Evolutionary conservation across 2,113 vertebrate species (phyloP), one percentile per base, ranked within the genome.

Genomic region (Microcebus lehilahytsara): DNA sequence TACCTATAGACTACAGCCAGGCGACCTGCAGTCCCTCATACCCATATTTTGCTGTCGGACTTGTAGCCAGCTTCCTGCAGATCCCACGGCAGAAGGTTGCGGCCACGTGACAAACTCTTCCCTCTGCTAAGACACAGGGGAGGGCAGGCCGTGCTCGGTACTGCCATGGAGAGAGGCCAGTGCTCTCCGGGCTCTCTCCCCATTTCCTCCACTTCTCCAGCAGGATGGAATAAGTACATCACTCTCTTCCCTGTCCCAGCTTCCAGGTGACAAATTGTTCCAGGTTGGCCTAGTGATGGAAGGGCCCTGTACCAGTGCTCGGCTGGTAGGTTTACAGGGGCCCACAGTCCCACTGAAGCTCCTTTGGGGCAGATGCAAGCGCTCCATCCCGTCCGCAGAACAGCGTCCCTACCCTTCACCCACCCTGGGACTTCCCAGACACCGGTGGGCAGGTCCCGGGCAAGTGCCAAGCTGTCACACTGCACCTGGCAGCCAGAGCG

Each of bases 361-460:
- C 22, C 27, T 84, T 10, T 10, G 0, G 10, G 56, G 3, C 20
- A 79, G 42, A 77, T 66, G 8, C 2, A 8, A 77, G 34, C 25
- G 0, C 27, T 20, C 4, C 5, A 6, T 5, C 67, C 58, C 25
- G 9, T 0, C 25, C 53, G 34, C 19, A 88, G 23, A 9, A 7
- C 37, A 19, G 67, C 1, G 42, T 34, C 32, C 32, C 20, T 20
- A 11, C 2, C 75, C 84, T 51, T 66, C 49, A 42, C 42, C 42
- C 5, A 49, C 62, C 69, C 23, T 1, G 5, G 1, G 4, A n/a
- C 66, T 87, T 80, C 75, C 72, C 62, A 56, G 75, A 80, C 85
- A 96, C 95, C 96, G 96, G 96, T 89, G 67, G 90, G 46, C 22
- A 42, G 85, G 53, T 42, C 74, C 64, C 56, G 67, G 30, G 22